phyloP scores from a whole-genome alignment of 2,888 invertebrate genomes.

The Drosophila tanythrix region DNA sequence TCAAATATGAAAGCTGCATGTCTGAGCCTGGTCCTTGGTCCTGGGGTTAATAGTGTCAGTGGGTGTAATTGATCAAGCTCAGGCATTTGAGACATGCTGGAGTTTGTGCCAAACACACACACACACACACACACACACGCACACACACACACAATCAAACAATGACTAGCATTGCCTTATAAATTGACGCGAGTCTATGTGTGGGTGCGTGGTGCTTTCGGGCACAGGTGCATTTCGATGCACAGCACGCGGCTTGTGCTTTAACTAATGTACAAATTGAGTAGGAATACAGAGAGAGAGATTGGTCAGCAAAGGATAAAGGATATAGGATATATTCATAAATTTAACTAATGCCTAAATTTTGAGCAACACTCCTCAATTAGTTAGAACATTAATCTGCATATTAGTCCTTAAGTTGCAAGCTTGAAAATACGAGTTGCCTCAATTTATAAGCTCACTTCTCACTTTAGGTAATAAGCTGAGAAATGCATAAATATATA shows the following conservation, averaged over 20 bases:
- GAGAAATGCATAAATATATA: background rate
- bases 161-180: conserved; percentile 67
- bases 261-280: conserved; percentile 28
- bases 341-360: background rate
- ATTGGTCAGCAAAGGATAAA: background rate
- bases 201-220: background rate
- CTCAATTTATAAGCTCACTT: no score
- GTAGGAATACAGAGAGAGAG: conserved; percentile 16
- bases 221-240: conserved; percentile 1
- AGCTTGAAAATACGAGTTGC: no score
- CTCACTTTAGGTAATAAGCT: background rate
- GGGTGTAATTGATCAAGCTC: conserved; percentile 74
- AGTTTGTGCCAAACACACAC: conserved; percentile 27
- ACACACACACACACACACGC: conserved; percentile 10
- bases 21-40: conserved; percentile 5
- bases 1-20: conserved; percentile 43
- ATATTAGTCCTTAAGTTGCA: background rate
- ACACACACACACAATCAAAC: conserved; percentile 58
- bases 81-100: conserved; percentile 41
- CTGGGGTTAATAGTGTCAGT: conserved; percentile 63
- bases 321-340: background rate
- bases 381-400: background rate
- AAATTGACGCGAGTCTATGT: conserved; percentile 57
- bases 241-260: conserved; percentile 32
- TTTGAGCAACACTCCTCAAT: background rate